Evolutionary conservation across 2,888 invertebrate genomes (phyloP).

Genomic region (Hypsopygia costalis): DNA sequence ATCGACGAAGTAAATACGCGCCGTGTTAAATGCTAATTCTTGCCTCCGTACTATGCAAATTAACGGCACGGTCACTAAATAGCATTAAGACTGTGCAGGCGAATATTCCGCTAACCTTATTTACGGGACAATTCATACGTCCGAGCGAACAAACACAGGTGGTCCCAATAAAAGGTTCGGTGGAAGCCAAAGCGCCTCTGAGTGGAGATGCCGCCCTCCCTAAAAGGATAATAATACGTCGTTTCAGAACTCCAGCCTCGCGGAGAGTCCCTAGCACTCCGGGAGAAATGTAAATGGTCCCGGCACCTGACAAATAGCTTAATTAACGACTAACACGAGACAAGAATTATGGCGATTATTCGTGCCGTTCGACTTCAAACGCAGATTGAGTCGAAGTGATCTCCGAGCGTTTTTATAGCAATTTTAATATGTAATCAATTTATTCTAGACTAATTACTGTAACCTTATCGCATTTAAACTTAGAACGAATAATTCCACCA

Average conservation of each 20-base stretch:
- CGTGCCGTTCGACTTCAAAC: constrained; percentile 44
- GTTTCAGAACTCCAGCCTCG: constrained; percentile 59
- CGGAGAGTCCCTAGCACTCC: constrained; percentile 56
- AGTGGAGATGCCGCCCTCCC: constrained; percentile 73
- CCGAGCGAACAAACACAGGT: constrained; percentile 71
- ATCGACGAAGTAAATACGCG: constrained; percentile 29
- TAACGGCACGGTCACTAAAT: constrained; percentile 63
- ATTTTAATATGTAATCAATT: constrained; percentile 33
- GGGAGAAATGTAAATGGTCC: constrained; percentile 75
- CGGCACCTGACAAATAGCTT: constrained; percentile 77
- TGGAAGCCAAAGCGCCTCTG: constrained; percentile 52
- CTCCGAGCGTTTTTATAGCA: constrained; percentile 24
- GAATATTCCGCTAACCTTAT: constrained; percentile 75
- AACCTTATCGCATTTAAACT: constrained; percentile 28
- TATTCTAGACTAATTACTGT: constrained; percentile 29
- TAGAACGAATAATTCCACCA: constrained; percentile 6
- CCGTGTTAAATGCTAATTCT: constrained; percentile 68
- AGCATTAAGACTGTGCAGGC: constrained; percentile 58
- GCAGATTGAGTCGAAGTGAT: constrained; percentile 19
- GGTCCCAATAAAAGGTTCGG: constrained; percentile 76
- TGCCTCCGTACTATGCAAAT: constrained; percentile 64
- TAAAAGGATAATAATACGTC: constrained; percentile 80
- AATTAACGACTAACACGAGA: constrained; percentile 74
- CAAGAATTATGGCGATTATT: constrained; percentile 63
- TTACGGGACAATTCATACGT: constrained; percentile 79